These are phyloP conservation scores for Crocuta crocuta DNA, from an alignment of 2,113 vertebrate genomes.

Conservation along the genomic window DNA sequence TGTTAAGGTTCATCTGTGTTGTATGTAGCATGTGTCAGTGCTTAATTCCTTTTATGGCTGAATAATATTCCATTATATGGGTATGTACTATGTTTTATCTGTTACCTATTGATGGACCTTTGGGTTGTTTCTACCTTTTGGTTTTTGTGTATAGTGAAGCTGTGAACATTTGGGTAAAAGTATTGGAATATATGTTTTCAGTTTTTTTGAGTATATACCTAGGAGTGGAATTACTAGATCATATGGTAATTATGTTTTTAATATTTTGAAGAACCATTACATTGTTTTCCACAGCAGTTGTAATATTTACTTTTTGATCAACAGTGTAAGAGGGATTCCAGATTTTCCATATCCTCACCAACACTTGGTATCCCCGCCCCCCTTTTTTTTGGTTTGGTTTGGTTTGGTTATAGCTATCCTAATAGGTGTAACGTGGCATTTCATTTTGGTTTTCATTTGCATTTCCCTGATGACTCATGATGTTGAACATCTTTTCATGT, in stretches of 20 bases:
- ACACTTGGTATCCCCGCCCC: not conserved
- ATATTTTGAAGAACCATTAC: not conserved
- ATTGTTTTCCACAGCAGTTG: not conserved
- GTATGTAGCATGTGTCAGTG: not conserved
- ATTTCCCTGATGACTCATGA: not conserved
- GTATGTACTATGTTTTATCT: not conserved
- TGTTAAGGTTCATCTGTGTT: not conserved
- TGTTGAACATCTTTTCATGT: not conserved
- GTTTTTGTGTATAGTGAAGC: not conserved
- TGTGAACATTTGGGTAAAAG: not conserved
- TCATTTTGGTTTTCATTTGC: slow-evolving; percentile 1
- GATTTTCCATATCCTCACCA: not conserved
- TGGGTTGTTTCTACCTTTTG: not conserved
- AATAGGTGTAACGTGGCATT: not conserved
- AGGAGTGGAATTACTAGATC: not conserved
- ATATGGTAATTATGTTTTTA: not conserved
- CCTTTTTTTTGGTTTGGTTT: not conserved
- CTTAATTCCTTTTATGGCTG: not conserved
- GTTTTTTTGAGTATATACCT: not conserved
- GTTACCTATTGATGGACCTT: not conserved
- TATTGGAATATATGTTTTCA: slow-evolving; percentile 21
- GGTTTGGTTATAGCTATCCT: not conserved
- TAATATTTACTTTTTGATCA: not conserved
- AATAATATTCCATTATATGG: not conserved
- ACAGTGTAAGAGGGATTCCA: not conserved